Evolutionary conservation across 2,888 invertebrate genomes (phyloP).

Genomic region (Aleiodes testaceus): DNA sequence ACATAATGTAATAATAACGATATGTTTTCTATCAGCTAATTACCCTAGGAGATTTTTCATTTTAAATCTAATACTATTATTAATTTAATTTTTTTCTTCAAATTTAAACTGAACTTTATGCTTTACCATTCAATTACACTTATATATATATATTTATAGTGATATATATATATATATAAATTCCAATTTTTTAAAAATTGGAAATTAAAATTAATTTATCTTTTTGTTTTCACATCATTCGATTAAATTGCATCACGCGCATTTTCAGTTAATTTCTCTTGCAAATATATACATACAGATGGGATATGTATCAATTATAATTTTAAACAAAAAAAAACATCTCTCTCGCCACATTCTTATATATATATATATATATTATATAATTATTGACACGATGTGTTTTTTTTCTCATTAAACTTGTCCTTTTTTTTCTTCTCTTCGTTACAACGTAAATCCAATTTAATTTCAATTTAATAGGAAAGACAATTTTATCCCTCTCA

Average conservation of each 20-base stretch:
- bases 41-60: slow-evolving; percentile 58
- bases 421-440: slow-evolving; percentile 48
- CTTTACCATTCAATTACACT: slow-evolving; percentile 52
- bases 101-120: slow-evolving; percentile 53
- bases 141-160: slow-evolving; percentile 44
- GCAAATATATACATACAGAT: slow-evolving; percentile 71
- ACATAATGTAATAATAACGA: slow-evolving; percentile 61
- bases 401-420: no score
- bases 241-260: slow-evolving; percentile 52
- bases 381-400: slow-evolving; percentile 62
- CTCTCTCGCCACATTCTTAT: slow-evolving; percentile 44
- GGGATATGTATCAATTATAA: slow-evolving; percentile 69
- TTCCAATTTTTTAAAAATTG: slow-evolving; percentile 48
- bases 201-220: slow-evolving; percentile 61
- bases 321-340: slow-evolving; percentile 54
- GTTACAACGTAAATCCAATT: background rate
- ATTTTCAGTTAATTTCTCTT: slow-evolving; percentile 40
- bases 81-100: slow-evolving; percentile 47
- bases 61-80: slow-evolving; percentile 61
- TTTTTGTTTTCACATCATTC: slow-evolving; percentile 54
- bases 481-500: slow-evolving; percentile 17
- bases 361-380: slow-evolving; percentile 50
- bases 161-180: slow-evolving; percentile 33
- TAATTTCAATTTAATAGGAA: slow-evolving; percentile 1
- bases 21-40: slow-evolving; percentile 64